These are phyloP conservation scores for Clarias macrocephalus DNA, from an alignment of 2,113 vertebrate genomes.

Conservation along the genomic window DNA sequence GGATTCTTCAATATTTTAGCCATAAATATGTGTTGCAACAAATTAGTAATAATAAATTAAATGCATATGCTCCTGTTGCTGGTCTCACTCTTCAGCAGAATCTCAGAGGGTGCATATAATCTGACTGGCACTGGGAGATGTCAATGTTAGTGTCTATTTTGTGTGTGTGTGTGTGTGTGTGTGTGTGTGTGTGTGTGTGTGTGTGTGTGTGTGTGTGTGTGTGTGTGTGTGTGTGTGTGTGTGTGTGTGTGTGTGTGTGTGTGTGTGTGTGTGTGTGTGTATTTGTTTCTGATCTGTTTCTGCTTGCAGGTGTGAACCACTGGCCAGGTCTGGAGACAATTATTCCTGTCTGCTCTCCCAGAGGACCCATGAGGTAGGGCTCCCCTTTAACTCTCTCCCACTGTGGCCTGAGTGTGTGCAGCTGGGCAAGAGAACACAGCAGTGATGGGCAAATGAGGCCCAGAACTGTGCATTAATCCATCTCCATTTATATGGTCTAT, in stretches of 20 bases:
- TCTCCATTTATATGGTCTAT: constrained; percentile 25
- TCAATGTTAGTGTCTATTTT: constrained; percentile 18
- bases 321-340: constrained; percentile 53
- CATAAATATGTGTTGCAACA: neutral
- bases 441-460: constrained; percentile 32
- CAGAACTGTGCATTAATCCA: constrained; percentile 24
- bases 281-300: constrained; percentile 48
- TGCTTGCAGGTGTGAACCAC: constrained; percentile 53
- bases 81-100: neutral
- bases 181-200: constrained; percentile 25
- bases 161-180: constrained; percentile 24
- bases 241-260: constrained; percentile 18
- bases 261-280: constrained; percentile 20
- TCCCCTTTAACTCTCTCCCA: constrained; percentile 46
- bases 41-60: neutral
- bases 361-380: constrained; percentile 47
- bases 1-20: neutral
- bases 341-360: constrained; percentile 53
- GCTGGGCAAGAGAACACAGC: constrained; percentile 32
- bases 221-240: constrained; percentile 26
- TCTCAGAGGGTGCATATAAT: neutral
- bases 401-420: constrained; percentile 47
- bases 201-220: constrained; percentile 21
- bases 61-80: neutral
- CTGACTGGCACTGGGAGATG: constrained; percentile 19